Conservation (phyloP, 1,140 invertebrate species). For the Geopemphigus sp. region DNA sequence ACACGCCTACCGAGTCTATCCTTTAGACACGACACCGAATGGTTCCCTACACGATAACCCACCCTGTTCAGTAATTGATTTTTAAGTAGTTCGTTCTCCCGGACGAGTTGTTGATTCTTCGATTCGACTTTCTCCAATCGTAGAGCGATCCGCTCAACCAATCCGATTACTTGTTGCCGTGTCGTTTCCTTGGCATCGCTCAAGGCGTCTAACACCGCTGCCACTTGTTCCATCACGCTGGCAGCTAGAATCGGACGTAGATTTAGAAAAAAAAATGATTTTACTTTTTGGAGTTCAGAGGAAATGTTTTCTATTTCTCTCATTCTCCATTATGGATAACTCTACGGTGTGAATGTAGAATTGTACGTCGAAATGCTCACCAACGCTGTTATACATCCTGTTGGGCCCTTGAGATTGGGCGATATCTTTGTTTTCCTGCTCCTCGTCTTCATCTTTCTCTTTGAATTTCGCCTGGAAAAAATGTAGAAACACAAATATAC, state of each 20-base stretch:
- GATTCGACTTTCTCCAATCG: slow-evolving; percentile 51
- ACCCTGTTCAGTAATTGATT: slow-evolving; percentile 36
- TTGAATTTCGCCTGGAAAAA: slow-evolving; percentile 20
- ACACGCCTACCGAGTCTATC: no score
- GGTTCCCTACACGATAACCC: neutral
- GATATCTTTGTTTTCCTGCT: slow-evolving; percentile 14
- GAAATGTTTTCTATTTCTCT: no score
- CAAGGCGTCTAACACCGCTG: slow-evolving; percentile 54
- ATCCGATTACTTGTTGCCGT: slow-evolving; percentile 53
- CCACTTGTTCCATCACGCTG: slow-evolving; percentile 54
- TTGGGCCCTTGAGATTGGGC: neutral
- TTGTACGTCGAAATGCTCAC: slow-evolving; percentile 4
- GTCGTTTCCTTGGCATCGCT: slow-evolving; percentile 55
- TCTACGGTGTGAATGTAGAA: no score
- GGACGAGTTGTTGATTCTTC: slow-evolving; percentile 26
- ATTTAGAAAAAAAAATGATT: no score
- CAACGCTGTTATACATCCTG: slow-evolving; percentile 12
- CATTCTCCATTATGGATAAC: no score
- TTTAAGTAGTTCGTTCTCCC: slow-evolving; percentile 36
- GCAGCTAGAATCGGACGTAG: neutral
- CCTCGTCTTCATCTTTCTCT: neutral
- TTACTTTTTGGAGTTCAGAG: no score
- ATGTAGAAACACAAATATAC: no score
- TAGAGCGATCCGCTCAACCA: slow-evolving; percentile 53
- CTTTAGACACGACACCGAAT: no score